Conservation (phyloP, 2,113 vertebrate genomes). For the Nerophis ophidion region DNA sequence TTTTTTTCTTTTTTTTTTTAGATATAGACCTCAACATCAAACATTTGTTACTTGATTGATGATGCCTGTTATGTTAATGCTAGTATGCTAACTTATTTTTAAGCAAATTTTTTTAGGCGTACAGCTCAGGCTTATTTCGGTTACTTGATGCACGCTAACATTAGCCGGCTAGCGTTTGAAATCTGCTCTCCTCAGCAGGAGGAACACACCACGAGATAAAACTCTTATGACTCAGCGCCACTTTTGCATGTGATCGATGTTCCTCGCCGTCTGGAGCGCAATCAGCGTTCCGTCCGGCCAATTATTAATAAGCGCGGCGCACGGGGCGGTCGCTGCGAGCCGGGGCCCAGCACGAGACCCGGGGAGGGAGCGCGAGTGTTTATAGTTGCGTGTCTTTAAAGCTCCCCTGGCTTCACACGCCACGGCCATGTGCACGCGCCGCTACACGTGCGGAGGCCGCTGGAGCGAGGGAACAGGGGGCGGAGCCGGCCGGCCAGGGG, state of each 20-base stretch:
- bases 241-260: slow-evolving; percentile 45
- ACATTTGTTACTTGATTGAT: no score
- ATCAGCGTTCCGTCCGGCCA: slow-evolving; percentile 47
- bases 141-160: slow-evolving; percentile 10
- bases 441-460: slow-evolving; percentile 68
- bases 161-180: slow-evolving; percentile 5
- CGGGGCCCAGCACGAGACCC: slow-evolving; percentile 24
- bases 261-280: slow-evolving; percentile 28
- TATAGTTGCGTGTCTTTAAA: slow-evolving; percentile 74
- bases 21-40: no score
- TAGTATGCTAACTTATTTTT: no score
- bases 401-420: slow-evolving; percentile 74
- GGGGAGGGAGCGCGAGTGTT: slow-evolving; percentile 47
- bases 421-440: slow-evolving; percentile 70
- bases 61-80: no score
- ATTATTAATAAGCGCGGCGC: slow-evolving; percentile 49
- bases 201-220: slow-evolving; percentile 3
- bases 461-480: slow-evolving; percentile 63
- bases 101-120: no score
- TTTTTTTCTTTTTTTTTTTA: no score
- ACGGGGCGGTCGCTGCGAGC: slow-evolving; percentile 37
- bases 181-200: not conserved
- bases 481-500: slow-evolving; percentile 41
- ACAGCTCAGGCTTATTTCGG: no score
- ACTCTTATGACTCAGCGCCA: slow-evolving; percentile 9